These are phyloP conservation scores for Dynastes tityus DNA, from an alignment of 2,888 invertebrate genomes.

Conservation along the genomic window DNA sequence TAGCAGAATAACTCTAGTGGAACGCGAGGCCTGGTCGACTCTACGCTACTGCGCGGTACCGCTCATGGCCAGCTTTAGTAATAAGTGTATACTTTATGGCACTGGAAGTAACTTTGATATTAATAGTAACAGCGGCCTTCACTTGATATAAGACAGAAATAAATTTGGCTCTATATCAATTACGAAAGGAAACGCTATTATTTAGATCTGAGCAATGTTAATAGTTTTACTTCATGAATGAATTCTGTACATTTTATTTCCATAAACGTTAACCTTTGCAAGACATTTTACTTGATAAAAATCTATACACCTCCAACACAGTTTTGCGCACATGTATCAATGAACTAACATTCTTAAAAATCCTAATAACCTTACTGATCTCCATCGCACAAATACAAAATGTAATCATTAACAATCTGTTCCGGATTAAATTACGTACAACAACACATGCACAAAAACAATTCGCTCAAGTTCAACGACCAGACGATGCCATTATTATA, in stretches of 20 bases:
- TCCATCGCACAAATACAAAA: not conserved
- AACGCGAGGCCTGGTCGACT: too few species aligned
- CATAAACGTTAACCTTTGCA: too few species aligned
- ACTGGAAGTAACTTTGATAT: too few species aligned
- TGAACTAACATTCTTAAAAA: not conserved
- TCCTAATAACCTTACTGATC: not conserved
- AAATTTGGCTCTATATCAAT: too few species aligned
- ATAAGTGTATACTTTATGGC: too few species aligned
- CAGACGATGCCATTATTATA: constrained; percentile 35
- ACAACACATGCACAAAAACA: constrained; percentile 35
- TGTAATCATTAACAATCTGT: constrained; percentile 25
- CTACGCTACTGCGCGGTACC: too few species aligned
- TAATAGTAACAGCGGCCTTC: too few species aligned
- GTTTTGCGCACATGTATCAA: not conserved
- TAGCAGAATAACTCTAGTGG: too few species aligned
- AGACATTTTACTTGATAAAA: too few species aligned
- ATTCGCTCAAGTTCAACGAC: constrained; percentile 42
- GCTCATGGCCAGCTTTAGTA: too few species aligned
- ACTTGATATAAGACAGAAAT: too few species aligned
- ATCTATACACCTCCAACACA: not conserved
- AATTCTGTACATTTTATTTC: not conserved
- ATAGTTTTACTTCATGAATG: not conserved
- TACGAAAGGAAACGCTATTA: not conserved
- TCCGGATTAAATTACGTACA: constrained; percentile 29
- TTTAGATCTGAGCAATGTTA: not conserved